These are phyloP conservation scores for Caenorhabditis inopinata DNA, from an alignment of 1,140 invertebrate genomes.

Conservation along the genomic window DNA sequence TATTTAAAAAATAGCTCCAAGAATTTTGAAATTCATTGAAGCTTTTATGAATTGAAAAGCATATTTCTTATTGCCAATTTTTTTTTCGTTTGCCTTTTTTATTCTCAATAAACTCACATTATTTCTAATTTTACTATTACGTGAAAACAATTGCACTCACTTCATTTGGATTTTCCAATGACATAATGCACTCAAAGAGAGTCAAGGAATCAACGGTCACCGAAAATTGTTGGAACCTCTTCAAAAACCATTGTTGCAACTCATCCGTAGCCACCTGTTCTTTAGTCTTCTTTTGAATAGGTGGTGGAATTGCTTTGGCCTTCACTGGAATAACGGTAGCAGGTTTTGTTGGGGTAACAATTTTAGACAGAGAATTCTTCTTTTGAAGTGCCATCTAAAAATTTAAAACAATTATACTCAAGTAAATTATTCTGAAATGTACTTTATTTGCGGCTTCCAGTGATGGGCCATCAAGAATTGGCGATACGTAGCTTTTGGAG, in stretches of 20 bases:
- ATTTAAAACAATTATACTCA: too few relatives aligned
- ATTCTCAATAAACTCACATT: too few relatives aligned
- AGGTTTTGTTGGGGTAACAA: background rate
- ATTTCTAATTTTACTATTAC: too few relatives aligned
- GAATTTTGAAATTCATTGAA: too few relatives aligned
- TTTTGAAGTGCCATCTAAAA: slow-evolving; percentile 12
- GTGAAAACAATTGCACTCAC: background rate
- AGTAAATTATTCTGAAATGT: background rate
- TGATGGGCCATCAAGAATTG: background rate
- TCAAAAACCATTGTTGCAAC: slow-evolving; percentile 4
- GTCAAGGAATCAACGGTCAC: background rate
- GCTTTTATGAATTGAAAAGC: too few relatives aligned
- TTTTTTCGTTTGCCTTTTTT: too few relatives aligned
- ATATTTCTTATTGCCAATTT: too few relatives aligned
- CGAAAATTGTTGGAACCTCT: background rate
- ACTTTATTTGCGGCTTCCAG: slow-evolving; percentile 7
- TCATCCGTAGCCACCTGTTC: background rate
- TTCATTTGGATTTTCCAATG: slow-evolving; percentile 2
- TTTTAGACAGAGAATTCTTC: background rate
- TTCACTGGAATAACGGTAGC: background rate
- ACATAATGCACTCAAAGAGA: background rate
- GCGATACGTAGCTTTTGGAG: background rate
- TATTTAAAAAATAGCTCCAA: too few relatives aligned
- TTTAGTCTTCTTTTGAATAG: background rate
- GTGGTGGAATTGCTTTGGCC: background rate